Evolutionary conservation across 2,113 vertebrate genomes (phyloP).

Genomic region (Cichladusa arquata): DNA sequence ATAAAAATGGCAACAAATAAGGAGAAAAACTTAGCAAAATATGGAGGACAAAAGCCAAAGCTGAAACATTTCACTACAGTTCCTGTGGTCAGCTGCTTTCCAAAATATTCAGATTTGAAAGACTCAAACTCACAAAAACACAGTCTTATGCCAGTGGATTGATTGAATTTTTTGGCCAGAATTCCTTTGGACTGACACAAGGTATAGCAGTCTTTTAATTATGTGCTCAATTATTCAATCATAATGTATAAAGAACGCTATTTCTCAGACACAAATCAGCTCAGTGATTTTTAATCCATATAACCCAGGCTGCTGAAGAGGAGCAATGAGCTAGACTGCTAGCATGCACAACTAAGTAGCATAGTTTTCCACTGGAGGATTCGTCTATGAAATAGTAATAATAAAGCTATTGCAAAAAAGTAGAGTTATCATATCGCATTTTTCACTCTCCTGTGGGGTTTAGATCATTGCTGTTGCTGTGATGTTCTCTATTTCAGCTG

Average conservation of each 20-base stretch:
- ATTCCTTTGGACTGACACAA: background rate
- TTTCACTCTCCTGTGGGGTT: background rate
- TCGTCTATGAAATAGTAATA: background rate
- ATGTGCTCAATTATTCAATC: background rate
- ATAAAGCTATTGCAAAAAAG: background rate
- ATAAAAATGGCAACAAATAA: background rate
- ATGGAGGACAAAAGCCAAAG: background rate
- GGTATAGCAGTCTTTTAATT: background rate
- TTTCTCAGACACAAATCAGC: background rate
- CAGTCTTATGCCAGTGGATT: background rate
- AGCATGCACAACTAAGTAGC: background rate
- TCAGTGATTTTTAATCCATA: slow-evolving; percentile 1
- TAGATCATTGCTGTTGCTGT: background rate
- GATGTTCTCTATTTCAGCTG: background rate
- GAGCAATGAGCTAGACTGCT: background rate
- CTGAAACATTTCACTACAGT: background rate
- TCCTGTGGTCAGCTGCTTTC: background rate
- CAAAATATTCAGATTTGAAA: background rate
- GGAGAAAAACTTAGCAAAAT: background rate
- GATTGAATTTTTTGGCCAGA: background rate
- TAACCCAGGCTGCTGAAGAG: background rate
- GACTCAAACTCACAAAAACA: background rate
- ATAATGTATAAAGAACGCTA: background rate
- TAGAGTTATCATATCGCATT: accelerated
- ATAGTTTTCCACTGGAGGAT: background rate